These are phyloP conservation scores for Callipepla squamata DNA, from an alignment of 2,113 vertebrate genomes.

Conservation along the genomic window DNA sequence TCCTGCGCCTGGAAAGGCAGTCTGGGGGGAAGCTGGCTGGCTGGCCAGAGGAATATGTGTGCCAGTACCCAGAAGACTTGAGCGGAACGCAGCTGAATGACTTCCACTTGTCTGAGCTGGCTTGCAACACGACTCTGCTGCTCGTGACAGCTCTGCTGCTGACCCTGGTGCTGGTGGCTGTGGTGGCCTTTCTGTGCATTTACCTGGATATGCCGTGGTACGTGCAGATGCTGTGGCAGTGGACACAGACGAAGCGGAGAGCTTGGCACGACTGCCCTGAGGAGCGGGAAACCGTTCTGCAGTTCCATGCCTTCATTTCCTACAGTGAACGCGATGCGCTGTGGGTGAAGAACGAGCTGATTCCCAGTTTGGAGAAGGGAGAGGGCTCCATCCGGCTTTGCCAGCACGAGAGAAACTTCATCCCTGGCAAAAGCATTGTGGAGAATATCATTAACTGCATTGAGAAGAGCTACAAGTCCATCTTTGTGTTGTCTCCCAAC, in stretches of 20 bases:
- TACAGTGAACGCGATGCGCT: slow-evolving; percentile 84
- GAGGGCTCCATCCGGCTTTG: slow-evolving; percentile 77
- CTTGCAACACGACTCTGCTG: slow-evolving; percentile 80
- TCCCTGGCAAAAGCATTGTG: slow-evolving; percentile 86
- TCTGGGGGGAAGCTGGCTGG: slow-evolving; percentile 57
- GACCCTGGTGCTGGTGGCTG: slow-evolving; percentile 57
- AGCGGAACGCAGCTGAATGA: slow-evolving; percentile 76
- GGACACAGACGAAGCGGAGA: slow-evolving; percentile 85
- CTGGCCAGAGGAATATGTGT: slow-evolving; percentile 85
- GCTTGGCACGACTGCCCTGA: slow-evolving; percentile 36
- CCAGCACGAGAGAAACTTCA: slow-evolving; percentile 88
- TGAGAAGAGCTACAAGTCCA: slow-evolving; percentile 87
- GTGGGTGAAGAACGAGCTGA: slow-evolving; percentile 85
- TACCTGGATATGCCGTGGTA: slow-evolving; percentile 88
- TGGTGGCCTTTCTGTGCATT: slow-evolving; percentile 35
- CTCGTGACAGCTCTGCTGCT: slow-evolving; percentile 75
- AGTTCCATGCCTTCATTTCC: slow-evolving; percentile 91
- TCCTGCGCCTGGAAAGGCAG: slow-evolving; percentile 61
- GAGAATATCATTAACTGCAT: slow-evolving; percentile 91
- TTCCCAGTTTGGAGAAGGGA: slow-evolving; percentile 85
- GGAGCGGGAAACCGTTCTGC: slow-evolving; percentile 56
- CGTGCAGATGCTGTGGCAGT: slow-evolving; percentile 85
- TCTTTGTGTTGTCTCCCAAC: slow-evolving; percentile 90
- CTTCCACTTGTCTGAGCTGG: slow-evolving; percentile 76
- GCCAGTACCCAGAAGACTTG: slow-evolving; percentile 79